These are phyloP conservation scores for Crenuchus spilurus DNA, from an alignment of 2,797 vertebrate genomes.

Conservation along the genomic window DNA sequence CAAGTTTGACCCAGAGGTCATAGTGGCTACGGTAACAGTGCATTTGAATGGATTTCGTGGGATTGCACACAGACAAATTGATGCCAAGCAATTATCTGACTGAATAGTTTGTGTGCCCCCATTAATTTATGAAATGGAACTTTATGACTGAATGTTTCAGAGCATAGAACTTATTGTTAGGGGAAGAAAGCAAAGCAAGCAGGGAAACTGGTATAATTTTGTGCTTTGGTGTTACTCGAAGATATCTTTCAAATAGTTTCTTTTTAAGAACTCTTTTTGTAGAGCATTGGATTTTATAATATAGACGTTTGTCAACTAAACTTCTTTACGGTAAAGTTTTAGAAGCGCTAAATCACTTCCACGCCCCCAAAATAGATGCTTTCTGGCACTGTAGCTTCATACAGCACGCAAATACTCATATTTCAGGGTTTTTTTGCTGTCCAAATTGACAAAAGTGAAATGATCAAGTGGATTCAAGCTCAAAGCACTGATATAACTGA, in stretches of 20 bases:
- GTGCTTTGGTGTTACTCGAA: neutral
- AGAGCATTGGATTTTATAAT: neutral
- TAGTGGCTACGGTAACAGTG: neutral
- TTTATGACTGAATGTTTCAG: neutral
- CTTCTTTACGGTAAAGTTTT: no score
- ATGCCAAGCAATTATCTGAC: conserved; percentile 40
- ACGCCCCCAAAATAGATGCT: no score
- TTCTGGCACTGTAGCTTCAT: no score
- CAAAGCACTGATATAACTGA: no score
- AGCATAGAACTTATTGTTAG: neutral
- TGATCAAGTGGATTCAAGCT: no score
- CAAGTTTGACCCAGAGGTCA: conserved; percentile 34
- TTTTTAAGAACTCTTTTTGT: neutral
- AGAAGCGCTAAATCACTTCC: no score
- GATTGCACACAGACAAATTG: conserved; percentile 14
- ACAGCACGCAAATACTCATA: no score
- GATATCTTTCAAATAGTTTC: neutral
- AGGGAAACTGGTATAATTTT: neutral
- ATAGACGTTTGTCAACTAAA: no score
- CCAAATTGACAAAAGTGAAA: no score
- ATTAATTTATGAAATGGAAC: conserved; percentile 2
- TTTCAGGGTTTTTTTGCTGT: no score
- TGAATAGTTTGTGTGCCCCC: conserved; percentile 34
- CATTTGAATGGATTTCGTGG: conserved; percentile 24
- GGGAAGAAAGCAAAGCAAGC: neutral